phyloP scores from a whole-genome alignment of 2,113 vertebrate genomes.

The Syrrhaptes paradoxus region DNA sequence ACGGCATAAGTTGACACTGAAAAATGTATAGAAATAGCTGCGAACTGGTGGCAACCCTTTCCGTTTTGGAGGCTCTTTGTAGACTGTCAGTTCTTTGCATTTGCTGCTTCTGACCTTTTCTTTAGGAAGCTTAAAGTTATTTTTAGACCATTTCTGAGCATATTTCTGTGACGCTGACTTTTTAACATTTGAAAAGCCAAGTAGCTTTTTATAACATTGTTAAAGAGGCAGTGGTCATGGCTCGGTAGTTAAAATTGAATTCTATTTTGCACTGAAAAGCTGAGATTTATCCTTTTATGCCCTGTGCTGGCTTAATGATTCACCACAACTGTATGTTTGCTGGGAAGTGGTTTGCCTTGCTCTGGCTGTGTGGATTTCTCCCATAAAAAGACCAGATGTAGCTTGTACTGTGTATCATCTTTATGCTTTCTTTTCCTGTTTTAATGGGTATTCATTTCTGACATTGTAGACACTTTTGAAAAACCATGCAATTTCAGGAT shows the following conservation, averaged over 20 bases:
- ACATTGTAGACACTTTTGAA: background rate
- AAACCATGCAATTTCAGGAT: background rate
- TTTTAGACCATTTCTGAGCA: background rate
- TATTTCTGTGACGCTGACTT: background rate
- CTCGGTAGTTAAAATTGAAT: conserved; percentile 13
- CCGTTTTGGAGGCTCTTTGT: background rate
- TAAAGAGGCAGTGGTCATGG: conserved; percentile 12
- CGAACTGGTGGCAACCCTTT: background rate
- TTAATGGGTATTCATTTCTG: background rate
- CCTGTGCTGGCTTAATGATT: background rate
- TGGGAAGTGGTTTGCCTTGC: background rate
- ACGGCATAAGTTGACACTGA: background rate
- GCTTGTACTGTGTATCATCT: background rate
- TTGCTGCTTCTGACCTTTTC: conserved; percentile 10
- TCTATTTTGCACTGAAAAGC: conserved; percentile 17
- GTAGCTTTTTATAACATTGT: conserved; percentile 14
- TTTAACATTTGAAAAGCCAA: background rate
- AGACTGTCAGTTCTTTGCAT: background rate
- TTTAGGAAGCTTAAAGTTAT: background rate
- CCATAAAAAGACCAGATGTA: background rate
- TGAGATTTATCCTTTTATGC: conserved; percentile 37
- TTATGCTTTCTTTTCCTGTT: background rate
- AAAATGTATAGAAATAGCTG: background rate
- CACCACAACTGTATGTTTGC: background rate
- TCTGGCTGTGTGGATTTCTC: background rate